These are phyloP conservation scores for Germaria angustata DNA, from an alignment of 2,888 invertebrate genomes.

Conservation along the genomic window DNA sequence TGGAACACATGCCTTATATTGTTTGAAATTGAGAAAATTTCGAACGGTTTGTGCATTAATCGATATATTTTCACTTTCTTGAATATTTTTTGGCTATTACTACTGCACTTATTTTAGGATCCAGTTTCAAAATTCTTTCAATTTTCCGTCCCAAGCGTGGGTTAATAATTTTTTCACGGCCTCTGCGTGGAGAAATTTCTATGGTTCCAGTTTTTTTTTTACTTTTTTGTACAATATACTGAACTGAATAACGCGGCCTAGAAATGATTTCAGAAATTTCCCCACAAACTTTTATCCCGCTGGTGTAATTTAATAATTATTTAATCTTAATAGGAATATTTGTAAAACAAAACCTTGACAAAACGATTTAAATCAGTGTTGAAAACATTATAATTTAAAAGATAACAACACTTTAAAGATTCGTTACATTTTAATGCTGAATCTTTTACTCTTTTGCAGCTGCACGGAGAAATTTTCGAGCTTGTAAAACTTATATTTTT, in stretches of 20 bases:
- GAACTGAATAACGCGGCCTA: neutral
- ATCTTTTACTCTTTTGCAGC: too few species aligned
- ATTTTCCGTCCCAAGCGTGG: neutral
- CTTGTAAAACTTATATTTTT: too few species aligned
- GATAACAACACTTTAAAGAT: too few species aligned
- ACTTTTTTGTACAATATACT: slow-evolving; percentile 40
- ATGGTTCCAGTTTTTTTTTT: slow-evolving; percentile 4
- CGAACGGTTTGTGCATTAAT: slow-evolving; percentile 9
- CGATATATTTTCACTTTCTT: too few species aligned
- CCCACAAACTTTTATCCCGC: neutral
- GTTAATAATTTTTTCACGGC: neutral
- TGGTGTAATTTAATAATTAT: neutral
- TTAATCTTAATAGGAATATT: neutral
- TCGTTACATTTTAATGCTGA: too few species aligned
- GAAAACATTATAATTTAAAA: too few species aligned
- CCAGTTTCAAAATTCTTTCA: slow-evolving; percentile 10
- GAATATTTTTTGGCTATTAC: too few species aligned
- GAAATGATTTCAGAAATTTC: too few species aligned
- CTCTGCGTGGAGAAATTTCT: neutral
- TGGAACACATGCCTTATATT: neutral
- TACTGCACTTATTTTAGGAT: too few species aligned
- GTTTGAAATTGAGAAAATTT: slow-evolving; percentile 14
- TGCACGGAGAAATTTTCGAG: too few species aligned
- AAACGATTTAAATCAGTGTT: too few species aligned
- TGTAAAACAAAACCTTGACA: too few species aligned